phyloP scores from a whole-genome alignment of 2,113 vertebrate genomes.

The Cervus canadensis region DNA sequence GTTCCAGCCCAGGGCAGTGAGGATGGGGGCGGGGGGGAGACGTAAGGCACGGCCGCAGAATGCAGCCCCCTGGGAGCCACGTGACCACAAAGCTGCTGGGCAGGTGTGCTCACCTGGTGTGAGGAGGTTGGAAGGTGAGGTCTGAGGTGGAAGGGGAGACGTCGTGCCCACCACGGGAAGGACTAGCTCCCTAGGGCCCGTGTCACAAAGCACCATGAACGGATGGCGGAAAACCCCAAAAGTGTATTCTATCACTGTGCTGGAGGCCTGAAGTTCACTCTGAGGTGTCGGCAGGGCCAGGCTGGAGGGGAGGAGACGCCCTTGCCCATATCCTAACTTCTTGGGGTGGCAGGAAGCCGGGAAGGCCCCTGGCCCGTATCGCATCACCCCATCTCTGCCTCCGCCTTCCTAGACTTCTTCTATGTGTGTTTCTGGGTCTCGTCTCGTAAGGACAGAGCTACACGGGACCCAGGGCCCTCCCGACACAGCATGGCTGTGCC shows the following conservation, averaged over 20 bases:
- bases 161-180: fast-evolving
- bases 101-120: neutral
- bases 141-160: fast-evolving
- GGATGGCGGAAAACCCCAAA: neutral
- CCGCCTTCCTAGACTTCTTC: neutral
- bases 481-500: too few species aligned
- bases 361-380: fast-evolving
- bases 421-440: fast-evolving
- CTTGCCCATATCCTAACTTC: neutral
- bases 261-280: neutral
- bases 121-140: neutral
- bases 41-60: fast-evolving
- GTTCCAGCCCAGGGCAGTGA: neutral
- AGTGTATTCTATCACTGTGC: neutral
- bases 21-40: neutral
- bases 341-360: neutral
- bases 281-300: neutral
- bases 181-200: neutral
- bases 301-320: neutral
- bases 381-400: fast-evolving
- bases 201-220: neutral
- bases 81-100: fast-evolving
- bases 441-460: neutral
- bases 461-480: neutral
- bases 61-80: fast-evolving